These are phyloP conservation scores for Oryzias melastigma DNA, from an alignment of 2,113 vertebrate genomes.

Conservation along the genomic window DNA sequence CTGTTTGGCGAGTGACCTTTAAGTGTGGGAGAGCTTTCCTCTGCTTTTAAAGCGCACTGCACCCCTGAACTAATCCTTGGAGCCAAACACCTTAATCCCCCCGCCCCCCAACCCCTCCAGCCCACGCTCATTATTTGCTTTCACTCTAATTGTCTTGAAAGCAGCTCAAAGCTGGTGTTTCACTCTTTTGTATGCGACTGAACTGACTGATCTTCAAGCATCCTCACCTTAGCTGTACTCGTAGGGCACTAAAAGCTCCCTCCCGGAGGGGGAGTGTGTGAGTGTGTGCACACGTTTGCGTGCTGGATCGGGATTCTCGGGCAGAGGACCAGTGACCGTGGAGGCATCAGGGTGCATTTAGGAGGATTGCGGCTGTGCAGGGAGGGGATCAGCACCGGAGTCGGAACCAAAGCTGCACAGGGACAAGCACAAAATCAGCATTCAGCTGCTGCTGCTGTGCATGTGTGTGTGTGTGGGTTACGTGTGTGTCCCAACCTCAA, in stretches of 20 bases:
- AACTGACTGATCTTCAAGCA: constrained; percentile 15
- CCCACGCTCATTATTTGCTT: constrained; percentile 46
- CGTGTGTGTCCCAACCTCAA: constrained; percentile 28
- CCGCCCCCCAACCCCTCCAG: constrained; percentile 45
- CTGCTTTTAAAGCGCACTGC: constrained; percentile 51
- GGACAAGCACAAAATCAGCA: constrained; percentile 61
- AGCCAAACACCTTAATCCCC: constrained; percentile 65
- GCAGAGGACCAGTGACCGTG: constrained; percentile 40
- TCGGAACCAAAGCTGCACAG: constrained; percentile 50
- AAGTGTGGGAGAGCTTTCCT: constrained; percentile 61
- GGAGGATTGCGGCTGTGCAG: constrained; percentile 60
- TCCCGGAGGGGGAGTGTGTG: constrained; percentile 3
- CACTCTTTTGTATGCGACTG: constrained; percentile 15
- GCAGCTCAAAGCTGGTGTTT: constrained; percentile 24
- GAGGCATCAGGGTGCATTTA: constrained; percentile 66
- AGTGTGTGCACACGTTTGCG: not conserved
- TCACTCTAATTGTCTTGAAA: constrained; percentile 59
- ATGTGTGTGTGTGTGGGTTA: constrained; percentile 5
- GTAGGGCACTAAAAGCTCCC: constrained; percentile 15
- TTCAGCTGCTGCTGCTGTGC: constrained; percentile 45
- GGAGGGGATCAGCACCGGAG: constrained; percentile 54
- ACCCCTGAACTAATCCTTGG: constrained; percentile 57
- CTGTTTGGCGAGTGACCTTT: constrained; percentile 68
- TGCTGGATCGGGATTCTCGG: constrained; percentile 20
- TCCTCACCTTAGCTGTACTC: constrained; percentile 12